Evolutionary conservation across 2,888 invertebrate species (phyloP), one percentile per base, ranked within the genome.

Genomic region (Anticlea derivata): DNA sequence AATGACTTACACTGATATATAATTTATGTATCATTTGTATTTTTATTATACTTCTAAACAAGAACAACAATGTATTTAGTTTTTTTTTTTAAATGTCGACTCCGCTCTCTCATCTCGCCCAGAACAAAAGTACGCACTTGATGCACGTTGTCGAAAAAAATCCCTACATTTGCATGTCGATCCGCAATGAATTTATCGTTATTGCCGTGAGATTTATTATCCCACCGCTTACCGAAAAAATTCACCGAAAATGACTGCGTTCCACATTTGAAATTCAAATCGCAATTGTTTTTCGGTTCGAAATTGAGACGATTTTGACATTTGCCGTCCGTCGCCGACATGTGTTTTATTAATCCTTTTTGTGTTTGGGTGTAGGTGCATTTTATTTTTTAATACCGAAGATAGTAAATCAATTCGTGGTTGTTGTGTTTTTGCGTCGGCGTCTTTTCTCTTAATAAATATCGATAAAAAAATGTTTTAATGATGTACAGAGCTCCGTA

Each of bases 121-220:
- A 60, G 63, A 78, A 78, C 73, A 78, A 83, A 80, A 80, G 74
- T 76, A 78, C n/a, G n/a, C n/a, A n/a, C 77, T 73, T 51, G 75
- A 77, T 78, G 70, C 72, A 76, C 68, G 76, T 71, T 79, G 78
- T 78, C 77, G 77, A 86, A 89, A 88, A 86, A 87, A 84, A 79
- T 70, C 66, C 69, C 68, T 67, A 78, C 89, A 89, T 90, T 90
- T 89, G 88, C 90, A 90, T 90, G 90, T 87, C 90, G 86, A 89
- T 87, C 80, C 68, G 83, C 88, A 89, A 90, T 89, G 89, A 90
- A 90, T 90, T 90, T 90, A 90, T 90, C 70, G 89, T 90, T 90
- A 90, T 90, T 89, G 88, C 85, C 61, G 61, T 57, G 69, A 85
- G 90, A 90, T 90, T 90, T 90, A 90, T 90, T 86, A 77, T 68